Percentiles rank a stretch among this genome's conserved stretches.
Evolutionary conservation across 2,888 invertebrate species (phyloP).

Genomic region (Chironomus riparius): DNA sequence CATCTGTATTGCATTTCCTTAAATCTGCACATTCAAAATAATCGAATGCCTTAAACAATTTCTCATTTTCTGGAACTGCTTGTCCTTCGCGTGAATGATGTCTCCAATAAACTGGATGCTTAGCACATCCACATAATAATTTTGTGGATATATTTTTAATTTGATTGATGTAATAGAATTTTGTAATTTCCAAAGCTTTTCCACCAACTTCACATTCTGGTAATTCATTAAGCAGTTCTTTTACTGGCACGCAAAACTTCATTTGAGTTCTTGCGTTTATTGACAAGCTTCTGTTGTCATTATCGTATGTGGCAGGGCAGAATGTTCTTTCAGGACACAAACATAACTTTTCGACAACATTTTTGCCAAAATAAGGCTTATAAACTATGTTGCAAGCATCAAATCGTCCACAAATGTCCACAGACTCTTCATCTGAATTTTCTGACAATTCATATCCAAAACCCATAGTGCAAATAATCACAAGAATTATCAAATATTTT

Average conservation of each 20-base stretch:
- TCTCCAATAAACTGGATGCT: slow-evolving; percentile 16
- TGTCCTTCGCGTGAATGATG: slow-evolving; percentile 1
- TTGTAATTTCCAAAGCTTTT: background rate
- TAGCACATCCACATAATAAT: background rate
- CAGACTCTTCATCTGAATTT: background rate
- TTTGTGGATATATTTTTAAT: background rate
- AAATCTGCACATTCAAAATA: slow-evolving; percentile 37
- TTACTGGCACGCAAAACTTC: slow-evolving; percentile 15
- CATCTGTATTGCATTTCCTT: slow-evolving; percentile 45
- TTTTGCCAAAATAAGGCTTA: background rate
- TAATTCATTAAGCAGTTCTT: background rate
- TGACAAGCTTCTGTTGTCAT: background rate
- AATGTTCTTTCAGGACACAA: slow-evolving; percentile 2
- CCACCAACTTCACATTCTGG: background rate
- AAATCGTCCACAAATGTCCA: background rate
- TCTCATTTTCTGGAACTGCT: background rate
- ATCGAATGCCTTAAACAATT: background rate
- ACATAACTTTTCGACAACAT: slow-evolving; percentile 21
- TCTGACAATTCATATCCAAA: background rate
- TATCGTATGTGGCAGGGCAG: slow-evolving; percentile 1
- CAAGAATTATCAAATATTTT: too few species aligned
- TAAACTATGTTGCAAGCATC: slow-evolving; percentile 20
- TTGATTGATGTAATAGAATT: background rate
- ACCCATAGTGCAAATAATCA: background rate
- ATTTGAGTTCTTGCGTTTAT: slow-evolving; percentile 24